Conservation (phyloP, 2,113 vertebrate genomes). For the Willisornis vidua region DNA sequence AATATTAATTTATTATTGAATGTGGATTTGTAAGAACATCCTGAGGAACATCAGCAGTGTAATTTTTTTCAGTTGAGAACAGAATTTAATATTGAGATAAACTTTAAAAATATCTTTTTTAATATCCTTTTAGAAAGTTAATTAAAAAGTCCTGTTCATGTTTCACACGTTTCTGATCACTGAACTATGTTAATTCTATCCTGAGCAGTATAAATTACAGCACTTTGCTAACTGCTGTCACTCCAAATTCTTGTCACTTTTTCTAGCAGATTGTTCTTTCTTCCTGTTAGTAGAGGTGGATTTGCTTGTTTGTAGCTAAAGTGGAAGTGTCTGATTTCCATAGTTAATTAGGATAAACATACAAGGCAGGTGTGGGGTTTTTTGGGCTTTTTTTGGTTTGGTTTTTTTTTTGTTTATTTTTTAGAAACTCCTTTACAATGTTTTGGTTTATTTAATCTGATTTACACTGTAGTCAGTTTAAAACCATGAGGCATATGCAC, state of each 20-base stretch:
- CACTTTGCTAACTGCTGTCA: background rate
- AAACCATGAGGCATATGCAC: background rate
- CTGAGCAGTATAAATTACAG: constrained; percentile 2
- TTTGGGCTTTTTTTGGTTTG: background rate
- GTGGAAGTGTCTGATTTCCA: background rate
- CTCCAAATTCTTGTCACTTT: background rate
- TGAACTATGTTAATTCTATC: background rate
- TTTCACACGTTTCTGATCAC: background rate
- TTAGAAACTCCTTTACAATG: background rate
- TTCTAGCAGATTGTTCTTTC: background rate
- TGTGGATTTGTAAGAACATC: background rate
- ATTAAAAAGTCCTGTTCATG: background rate
- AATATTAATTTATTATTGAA: background rate
- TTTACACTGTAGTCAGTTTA: background rate
- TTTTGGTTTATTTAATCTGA: background rate
- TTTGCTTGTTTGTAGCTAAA: background rate
- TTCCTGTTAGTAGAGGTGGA: background rate
- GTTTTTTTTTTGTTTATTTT: background rate
- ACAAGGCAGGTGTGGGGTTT: background rate
- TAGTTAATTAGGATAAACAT: background rate
- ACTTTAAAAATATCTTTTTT: background rate
- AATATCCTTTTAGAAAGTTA: background rate
- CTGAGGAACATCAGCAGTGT: background rate
- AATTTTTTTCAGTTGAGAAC: background rate
- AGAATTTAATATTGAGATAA: background rate